phyloP scores from a whole-genome alignment of 2,113 vertebrate species.

The Dipodomys merriami region DNA sequence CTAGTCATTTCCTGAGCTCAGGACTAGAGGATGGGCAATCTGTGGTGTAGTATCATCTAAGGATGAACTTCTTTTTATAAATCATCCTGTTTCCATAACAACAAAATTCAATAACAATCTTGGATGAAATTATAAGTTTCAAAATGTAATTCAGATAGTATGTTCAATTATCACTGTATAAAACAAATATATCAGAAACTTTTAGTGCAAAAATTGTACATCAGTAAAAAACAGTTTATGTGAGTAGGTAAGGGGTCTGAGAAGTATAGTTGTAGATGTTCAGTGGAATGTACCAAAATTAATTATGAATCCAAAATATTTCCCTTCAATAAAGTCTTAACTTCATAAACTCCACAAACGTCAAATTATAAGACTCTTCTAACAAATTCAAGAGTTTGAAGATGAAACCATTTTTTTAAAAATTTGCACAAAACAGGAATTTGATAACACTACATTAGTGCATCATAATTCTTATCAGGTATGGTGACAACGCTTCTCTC shows the following conservation, averaged over 20 bases:
- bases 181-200: not conserved
- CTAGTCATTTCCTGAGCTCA: not conserved
- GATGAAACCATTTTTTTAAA: not conserved
- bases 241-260: not conserved
- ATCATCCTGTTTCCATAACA: not conserved
- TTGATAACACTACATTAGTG: not conserved
- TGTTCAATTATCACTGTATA: not conserved
- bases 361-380: not conserved
- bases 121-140: not conserved
- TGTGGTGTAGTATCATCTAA: not conserved
- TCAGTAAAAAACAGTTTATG: not conserved
- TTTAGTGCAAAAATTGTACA: not conserved
- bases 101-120: slow-evolving; percentile 5
- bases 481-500: not conserved
- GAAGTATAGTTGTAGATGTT: not conserved
- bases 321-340: not conserved
- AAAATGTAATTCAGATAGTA: not conserved
- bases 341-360: slow-evolving; percentile 20
- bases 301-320: not conserved
- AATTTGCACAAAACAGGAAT: not conserved
- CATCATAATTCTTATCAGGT: slow-evolving; percentile 13
- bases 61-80: slow-evolving; percentile 28
- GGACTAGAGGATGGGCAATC: not conserved
- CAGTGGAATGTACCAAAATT: not conserved
- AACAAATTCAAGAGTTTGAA: not conserved